These are phyloP conservation scores for Malurus cyaneus DNA, from an alignment of 2,113 vertebrate genomes.

Conservation along the genomic window DNA sequence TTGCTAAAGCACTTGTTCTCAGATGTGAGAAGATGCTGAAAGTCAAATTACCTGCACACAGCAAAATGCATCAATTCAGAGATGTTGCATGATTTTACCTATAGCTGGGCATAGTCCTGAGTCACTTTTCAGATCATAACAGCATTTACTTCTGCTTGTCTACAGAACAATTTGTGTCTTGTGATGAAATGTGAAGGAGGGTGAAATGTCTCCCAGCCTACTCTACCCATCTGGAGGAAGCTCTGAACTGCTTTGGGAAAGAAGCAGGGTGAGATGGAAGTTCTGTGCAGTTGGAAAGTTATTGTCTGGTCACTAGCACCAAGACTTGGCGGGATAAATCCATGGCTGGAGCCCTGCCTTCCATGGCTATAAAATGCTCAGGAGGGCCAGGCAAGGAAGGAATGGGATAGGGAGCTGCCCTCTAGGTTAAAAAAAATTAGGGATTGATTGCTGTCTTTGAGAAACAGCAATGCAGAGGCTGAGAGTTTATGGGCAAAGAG, in stretches of 20 bases:
- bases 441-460: neutral
- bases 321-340: neutral
- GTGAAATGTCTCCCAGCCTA: neutral
- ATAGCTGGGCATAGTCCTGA: neutral
- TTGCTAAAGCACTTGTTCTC: neutral
- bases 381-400: neutral
- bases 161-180: neutral
- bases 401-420: neutral
- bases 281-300: neutral
- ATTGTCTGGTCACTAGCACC: accelerated
- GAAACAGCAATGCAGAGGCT: neutral
- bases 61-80: neutral
- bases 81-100: neutral
- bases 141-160: neutral
- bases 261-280: neutral
- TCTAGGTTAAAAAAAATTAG: neutral
- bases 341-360: neutral
- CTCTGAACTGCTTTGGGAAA: neutral
- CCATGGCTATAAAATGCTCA: neutral
- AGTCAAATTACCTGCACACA: neutral
- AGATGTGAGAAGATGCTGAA: neutral
- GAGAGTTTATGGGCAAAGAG: neutral
- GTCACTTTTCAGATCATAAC: neutral
- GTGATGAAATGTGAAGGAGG: neutral
- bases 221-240: neutral